Evolutionary conservation across 2,888 invertebrate species (phyloP), one percentile per base, ranked within the genome.

Genomic region (Agrilus cyanescens): DNA sequence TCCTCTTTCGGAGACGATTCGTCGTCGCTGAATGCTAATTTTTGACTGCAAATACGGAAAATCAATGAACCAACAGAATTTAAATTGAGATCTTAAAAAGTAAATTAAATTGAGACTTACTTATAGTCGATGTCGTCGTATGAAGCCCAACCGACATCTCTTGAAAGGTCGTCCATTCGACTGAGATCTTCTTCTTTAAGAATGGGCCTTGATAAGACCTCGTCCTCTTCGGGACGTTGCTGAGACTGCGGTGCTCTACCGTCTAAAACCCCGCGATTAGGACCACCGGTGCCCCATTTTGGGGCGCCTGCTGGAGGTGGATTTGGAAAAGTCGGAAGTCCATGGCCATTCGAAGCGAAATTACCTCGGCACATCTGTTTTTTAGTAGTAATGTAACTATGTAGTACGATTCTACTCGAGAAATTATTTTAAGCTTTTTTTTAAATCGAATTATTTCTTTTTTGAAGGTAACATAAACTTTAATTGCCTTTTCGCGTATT

Each of bases 121-220:
- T 89, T 88, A 63, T 93, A 94, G 69, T 94, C 93, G 61, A 94
- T 88, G 63, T 91, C 91, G 61, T 90, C 90, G 58, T 88, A 83
- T 53, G 84, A 82, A 45, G 88, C 86, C 95, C 95, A 95, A 49
- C 91, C 91, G 57, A 85, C 83, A 60, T 89, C 85, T 56, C 85
- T 80, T 35, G 86, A 79, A 53, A 93, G 85, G 61, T 91, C 86
- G 67, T 94, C 94, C 72, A 95, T 83, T 45, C 87, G 85, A 58
- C 84, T 87, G 56, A 95, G 75, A 66, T 93, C 91, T 63, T 93
- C 91, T 61, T 93, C 91, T 55, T 87, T 85, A 54, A 95, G 88
- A 51, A 95, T 94, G 46, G 94, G 88, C 42, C 86, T 75, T 51
- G 85, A 80, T 44, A 75, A 69, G 43, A 83, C 69, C 57, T 63